Base-by-base conservation (phyloP, 2,113 vertebrate genomes). In the Bungarus multicinctus region DNA sequence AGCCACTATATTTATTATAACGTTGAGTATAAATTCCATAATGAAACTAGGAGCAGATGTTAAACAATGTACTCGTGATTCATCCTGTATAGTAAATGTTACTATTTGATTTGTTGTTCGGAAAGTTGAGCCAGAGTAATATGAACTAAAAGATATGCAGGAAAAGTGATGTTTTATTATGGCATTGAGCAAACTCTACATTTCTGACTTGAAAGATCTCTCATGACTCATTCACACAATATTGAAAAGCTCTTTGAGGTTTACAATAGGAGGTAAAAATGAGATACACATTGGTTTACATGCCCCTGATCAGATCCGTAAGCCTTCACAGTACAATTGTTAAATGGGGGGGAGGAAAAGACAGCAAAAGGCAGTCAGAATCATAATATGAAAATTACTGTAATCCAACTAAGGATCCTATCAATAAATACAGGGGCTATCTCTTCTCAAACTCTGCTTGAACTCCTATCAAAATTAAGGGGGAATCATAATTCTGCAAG, bases 291-390 rank as follows among this genome's bases (percentile, higher is more conserved):
- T 90, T 64, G 74, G 69, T 90, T 93, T 43, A 45, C 11, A 16
- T 27, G 5, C 45, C 39, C n/a, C 18, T 25, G 30, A 11, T 11
- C 54, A 7, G 74, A 93, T 47, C 30, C 47, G 6, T 86, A 25
- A 53, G 23, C n/a, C 22, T 86, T 89, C 30, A 30, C 74, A 81
- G 74, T 43, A 90, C 55, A 90, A 90, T 60, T 85, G 12, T 90
- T 93, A 87, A 87, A 50, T 7, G n/a, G 81, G 53, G 53, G 92
- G 92, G 87, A 93, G 45, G 55, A 87, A 90, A 90, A 86, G 45
- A 53, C 55, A 90, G 55, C 81, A 22, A 50, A 52, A 0, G 81
- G n/a, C 39, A 87, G 27, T 64, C 45, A 20, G 12, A 86, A 45
- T 64, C 74, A 60, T 30, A 60, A 86, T 57, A 39, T 64, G 88